Conservation (phyloP, 2,888 invertebrate species). For the Nomada fucata region DNA sequence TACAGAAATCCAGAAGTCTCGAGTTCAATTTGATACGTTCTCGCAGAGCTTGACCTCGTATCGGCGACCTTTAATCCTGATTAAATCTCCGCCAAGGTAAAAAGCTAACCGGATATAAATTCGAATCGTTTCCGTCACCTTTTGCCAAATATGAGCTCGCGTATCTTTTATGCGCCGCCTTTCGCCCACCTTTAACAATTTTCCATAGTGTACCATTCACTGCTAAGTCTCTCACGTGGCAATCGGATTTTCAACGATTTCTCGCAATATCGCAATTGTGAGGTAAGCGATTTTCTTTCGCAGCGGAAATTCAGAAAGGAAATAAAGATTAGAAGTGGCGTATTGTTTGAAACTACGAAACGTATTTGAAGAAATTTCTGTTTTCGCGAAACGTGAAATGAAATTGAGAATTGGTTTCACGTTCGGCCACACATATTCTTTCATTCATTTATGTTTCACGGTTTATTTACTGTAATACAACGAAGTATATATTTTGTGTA, state of each 20-base stretch:
- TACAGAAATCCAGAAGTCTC: conserved; percentile 41
- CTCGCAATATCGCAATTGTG: too few relatives aligned
- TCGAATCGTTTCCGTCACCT: conserved; percentile 9
- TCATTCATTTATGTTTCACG: too few relatives aligned
- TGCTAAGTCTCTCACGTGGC: neutral
- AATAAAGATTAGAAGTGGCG: too few relatives aligned
- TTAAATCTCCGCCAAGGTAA: conserved; percentile 38
- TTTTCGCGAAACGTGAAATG: neutral
- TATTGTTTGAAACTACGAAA: too few relatives aligned
- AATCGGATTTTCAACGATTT: neutral
- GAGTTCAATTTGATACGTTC: conserved; percentile 53
- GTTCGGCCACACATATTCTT: too few relatives aligned
- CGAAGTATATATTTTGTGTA: too few relatives aligned
- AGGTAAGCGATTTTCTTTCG: too few relatives aligned
- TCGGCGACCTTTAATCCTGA: conserved; percentile 42
- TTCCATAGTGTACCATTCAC: neutral
- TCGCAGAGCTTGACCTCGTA: conserved; percentile 38
- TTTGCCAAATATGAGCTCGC: conserved; percentile 17
- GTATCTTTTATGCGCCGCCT: neutral
- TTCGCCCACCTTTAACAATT: conserved; percentile 14
- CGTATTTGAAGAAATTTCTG: too few relatives aligned
- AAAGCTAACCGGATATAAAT: conserved; percentile 22
- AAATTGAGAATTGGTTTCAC: neutral
- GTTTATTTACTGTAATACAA: too few relatives aligned
- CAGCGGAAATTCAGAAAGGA: too few relatives aligned